Evolutionary conservation across 2,888 invertebrate species (phyloP).

Genomic region (Cheilosia soror): DNA sequence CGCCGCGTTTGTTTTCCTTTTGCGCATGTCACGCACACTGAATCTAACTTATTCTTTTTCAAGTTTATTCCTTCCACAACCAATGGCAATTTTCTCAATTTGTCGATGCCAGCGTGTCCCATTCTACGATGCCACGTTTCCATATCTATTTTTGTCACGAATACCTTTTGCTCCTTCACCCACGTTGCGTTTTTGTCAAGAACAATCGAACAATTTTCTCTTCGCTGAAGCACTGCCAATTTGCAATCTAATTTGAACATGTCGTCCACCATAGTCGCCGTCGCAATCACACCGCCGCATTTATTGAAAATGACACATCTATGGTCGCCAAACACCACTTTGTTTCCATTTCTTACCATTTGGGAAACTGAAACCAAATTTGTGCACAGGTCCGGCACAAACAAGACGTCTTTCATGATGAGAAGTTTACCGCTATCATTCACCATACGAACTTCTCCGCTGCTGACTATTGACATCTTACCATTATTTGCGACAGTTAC

Average conservation of each 20-base stretch:
- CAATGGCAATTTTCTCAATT: slow-evolving; percentile 1
- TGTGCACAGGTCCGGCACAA: slow-evolving; percentile 12
- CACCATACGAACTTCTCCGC: neutral
- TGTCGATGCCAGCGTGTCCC: slow-evolving; percentile 12
- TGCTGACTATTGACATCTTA: slow-evolving; percentile 16
- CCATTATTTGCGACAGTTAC: slow-evolving; percentile 22
- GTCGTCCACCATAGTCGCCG: slow-evolving; percentile 7
- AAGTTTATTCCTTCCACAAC: slow-evolving; percentile 7
- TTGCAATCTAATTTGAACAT: slow-evolving; percentile 15
- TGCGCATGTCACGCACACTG: slow-evolving; percentile 20
- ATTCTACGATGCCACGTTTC: slow-evolving; percentile 15
- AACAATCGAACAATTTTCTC: slow-evolving; percentile 12
- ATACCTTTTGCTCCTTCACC: slow-evolving; percentile 6
- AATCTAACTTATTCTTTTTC: slow-evolving; percentile 11
- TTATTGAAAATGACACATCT: neutral
- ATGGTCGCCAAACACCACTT: neutral
- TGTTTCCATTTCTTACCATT: slow-evolving; percentile 20
- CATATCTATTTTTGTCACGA: slow-evolving; percentile 3
- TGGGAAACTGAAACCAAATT: slow-evolving; percentile 27
- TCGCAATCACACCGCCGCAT: slow-evolving; percentile 5
- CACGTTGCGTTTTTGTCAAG: slow-evolving; percentile 1
- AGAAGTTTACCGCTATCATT: slow-evolving; percentile 9
- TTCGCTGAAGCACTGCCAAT: slow-evolving; percentile 8
- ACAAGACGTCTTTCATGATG: slow-evolving; percentile 1
- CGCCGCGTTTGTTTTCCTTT: slow-evolving; percentile 7